Conservation (phyloP, 2,888 invertebrate genomes). For the Pegoplata infirma region DNA sequence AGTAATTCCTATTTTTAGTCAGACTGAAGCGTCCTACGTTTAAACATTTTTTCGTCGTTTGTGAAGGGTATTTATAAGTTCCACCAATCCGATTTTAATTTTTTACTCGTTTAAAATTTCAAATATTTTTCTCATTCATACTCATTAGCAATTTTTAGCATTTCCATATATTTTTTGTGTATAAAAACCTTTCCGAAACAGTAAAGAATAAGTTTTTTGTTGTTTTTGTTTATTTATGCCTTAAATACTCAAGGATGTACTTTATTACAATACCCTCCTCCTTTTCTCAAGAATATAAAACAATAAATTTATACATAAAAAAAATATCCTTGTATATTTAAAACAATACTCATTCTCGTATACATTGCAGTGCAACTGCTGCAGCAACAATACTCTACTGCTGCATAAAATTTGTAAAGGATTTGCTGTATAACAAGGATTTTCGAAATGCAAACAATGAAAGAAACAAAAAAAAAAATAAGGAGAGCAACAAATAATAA, state of each 20-base stretch:
- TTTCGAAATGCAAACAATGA: neutral
- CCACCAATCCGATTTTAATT: too few relatives aligned
- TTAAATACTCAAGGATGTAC: conserved; percentile 45
- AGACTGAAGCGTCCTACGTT: too few relatives aligned
- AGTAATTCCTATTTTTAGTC: too few relatives aligned
- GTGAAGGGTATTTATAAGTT: too few relatives aligned
- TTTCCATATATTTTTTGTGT: neutral
- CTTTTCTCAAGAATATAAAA: neutral
- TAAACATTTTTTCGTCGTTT: too few relatives aligned
- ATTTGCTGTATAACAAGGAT: conserved; percentile 22
- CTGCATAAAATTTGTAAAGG: conserved; percentile 40
- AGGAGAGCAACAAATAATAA: conserved; percentile 15
- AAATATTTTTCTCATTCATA: too few relatives aligned
- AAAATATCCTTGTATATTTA: conserved; percentile 30
- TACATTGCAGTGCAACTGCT: conserved; percentile 15
- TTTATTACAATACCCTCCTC: conserved; percentile 37
- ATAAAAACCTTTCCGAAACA: neutral
- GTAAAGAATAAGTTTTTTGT: too few relatives aligned
- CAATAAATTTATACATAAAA: too few relatives aligned
- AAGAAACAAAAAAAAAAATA: neutral
- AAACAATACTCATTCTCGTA: conserved; percentile 29
- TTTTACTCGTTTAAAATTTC: too few relatives aligned
- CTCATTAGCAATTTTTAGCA: neutral
- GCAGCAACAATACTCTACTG: neutral
- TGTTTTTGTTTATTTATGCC: conserved; percentile 7